Percentiles rank a stretch among this genome's conserved stretches.
These are phyloP conservation scores for Nesogale talazaci DNA, from an alignment of 2,113 vertebrate species.

Conservation along the genomic window DNA sequence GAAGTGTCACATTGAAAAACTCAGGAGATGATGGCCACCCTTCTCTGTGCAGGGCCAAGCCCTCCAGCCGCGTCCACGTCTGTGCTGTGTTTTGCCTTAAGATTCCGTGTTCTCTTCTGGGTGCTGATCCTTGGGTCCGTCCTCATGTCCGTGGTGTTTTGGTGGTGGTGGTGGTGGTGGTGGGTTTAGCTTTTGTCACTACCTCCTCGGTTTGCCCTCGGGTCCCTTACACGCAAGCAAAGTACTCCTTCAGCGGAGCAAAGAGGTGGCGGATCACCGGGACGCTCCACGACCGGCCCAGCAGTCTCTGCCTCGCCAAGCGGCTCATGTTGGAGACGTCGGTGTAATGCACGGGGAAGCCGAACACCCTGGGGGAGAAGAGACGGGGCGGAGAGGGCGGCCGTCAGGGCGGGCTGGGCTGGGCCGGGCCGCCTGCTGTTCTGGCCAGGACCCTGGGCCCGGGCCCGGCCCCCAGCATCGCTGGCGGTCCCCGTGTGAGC, in stretches of 20 bases:
- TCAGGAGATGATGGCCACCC: constrained; percentile 91
- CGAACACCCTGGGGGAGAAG: constrained; percentile 89
- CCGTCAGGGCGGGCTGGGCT: not conserved
- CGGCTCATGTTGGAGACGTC: constrained; percentile 99
- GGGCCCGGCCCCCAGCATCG: not conserved
- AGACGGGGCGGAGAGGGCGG: constrained; percentile 13
- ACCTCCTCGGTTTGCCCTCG: constrained; percentile 86
- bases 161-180: constrained; percentile 27
- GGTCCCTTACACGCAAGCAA: constrained; percentile 93
- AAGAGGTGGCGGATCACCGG: constrained; percentile 99
- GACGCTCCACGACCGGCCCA: constrained; percentile 98
- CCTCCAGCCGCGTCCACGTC: constrained; percentile 75
- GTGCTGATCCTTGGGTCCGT: constrained; percentile 88
- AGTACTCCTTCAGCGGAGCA: constrained; percentile 99
- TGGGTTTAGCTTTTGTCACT: constrained; percentile 83
- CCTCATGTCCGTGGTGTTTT: constrained; percentile 86
- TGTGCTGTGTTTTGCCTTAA: constrained; percentile 64
- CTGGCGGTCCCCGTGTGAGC: not conserved
- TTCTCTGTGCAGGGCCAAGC: constrained; percentile 81
- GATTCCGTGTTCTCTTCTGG: constrained; percentile 84
- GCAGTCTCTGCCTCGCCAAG: constrained; percentile 97
- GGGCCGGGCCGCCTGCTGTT: not conserved
- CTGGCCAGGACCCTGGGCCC: not conserved
- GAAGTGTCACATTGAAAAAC: constrained; percentile 91
- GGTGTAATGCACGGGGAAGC: constrained; percentile 98